A percentile compares a stretch with the other conserved stretches of the same genome.
These are phyloP conservation scores for Paratilapia polleni DNA, from an alignment of 2,113 vertebrate species.

Conservation along the genomic window DNA sequence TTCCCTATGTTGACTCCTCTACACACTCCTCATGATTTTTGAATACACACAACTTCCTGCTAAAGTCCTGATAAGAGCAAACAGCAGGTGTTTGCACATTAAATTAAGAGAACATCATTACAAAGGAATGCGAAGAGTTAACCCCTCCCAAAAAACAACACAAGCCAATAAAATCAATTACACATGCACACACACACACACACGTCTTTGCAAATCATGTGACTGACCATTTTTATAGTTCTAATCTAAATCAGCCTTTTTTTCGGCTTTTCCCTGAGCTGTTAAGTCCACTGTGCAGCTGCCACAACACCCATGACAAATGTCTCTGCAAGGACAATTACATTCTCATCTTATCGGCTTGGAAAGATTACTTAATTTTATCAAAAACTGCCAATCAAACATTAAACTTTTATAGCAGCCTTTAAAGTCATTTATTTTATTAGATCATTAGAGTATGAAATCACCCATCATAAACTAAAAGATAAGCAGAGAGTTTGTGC, in stretches of 20 bases:
- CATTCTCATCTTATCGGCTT: slow-evolving; percentile 9
- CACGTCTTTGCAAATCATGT: not conserved
- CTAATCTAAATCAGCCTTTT: slow-evolving; percentile 18
- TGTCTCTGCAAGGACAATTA: not conserved
- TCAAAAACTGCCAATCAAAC: not conserved
- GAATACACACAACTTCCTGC: not conserved
- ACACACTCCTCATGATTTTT: slow-evolving; percentile 7
- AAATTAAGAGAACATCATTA: not conserved
- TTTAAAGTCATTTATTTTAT: not conserved
- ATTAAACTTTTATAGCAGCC: not conserved
- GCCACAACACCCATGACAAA: slow-evolving; percentile 29
- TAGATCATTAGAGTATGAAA: not conserved
- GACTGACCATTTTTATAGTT: not conserved
- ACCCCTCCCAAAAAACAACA: not conserved
- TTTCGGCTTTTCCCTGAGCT: slow-evolving; percentile 19
- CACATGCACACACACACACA: not conserved
- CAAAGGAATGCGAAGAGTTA: slow-evolving; percentile 14
- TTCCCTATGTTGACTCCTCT: slow-evolving; percentile 66
- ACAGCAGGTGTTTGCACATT: not conserved
- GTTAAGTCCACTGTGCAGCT: slow-evolving; percentile 22
- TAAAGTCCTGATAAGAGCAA: not conserved
- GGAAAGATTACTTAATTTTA: slow-evolving; percentile 1
- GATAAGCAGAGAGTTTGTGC: not conserved
- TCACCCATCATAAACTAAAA: not conserved
- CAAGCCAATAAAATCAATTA: not conserved